A percentile compares a stretch with the other conserved stretches of the same genome.
Evolutionary conservation across 2,888 invertebrate genomes (phyloP).

Genomic region (Dioctria rufipes): DNA sequence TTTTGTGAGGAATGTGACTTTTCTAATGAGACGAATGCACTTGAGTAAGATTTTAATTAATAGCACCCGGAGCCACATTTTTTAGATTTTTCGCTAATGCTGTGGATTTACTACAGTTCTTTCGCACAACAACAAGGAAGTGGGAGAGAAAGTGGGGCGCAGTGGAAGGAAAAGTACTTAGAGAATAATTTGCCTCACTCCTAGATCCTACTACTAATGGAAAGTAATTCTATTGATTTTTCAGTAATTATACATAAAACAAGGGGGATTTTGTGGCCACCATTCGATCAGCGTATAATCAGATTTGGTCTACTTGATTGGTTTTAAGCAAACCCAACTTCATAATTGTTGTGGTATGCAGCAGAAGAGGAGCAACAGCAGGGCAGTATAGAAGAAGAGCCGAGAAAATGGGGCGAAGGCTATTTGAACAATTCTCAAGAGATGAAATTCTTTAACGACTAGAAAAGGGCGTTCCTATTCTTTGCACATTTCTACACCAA

Average conservation of each 20-base stretch:
- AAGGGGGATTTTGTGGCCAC: neutral
- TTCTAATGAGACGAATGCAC: slow-evolving; percentile 50
- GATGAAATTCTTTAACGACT: neutral
- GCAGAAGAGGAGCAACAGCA: neutral
- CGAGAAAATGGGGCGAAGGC: neutral
- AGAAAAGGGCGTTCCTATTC: neutral
- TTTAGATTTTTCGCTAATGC: slow-evolving; percentile 30
- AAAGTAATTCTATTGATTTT: slow-evolving; percentile 9
- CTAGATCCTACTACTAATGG: neutral
- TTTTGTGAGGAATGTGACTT: slow-evolving; percentile 27
- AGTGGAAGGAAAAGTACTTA: neutral
- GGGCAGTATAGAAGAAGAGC: neutral
- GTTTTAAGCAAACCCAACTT: neutral
- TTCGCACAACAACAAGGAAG: neutral
- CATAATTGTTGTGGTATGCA: neutral
- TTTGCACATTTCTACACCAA: neutral
- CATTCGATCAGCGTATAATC: neutral
- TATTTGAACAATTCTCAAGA: neutral
- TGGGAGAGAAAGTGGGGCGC: neutral
- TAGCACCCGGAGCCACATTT: slow-evolving; percentile 16
- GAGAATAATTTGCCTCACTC: neutral
- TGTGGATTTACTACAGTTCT: neutral
- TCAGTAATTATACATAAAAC: neutral
- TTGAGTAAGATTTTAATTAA: slow-evolving; percentile 36
- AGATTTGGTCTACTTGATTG: neutral